These are phyloP conservation scores for Xerus rutilus DNA, from an alignment of 2,797 vertebrate species.

Conservation along the genomic window DNA sequence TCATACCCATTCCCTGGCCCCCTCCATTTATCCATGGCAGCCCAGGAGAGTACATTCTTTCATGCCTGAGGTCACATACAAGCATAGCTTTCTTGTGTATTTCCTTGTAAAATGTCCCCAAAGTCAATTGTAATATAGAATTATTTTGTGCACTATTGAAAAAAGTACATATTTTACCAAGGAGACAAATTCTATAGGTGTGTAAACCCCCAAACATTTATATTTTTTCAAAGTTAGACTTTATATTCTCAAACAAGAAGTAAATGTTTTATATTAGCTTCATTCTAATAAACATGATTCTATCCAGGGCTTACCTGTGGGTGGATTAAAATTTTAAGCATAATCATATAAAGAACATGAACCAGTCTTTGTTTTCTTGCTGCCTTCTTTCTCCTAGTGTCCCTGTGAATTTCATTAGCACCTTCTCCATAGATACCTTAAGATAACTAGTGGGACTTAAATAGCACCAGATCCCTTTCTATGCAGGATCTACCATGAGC, in stretches of 20 bases:
- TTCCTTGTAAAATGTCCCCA: not conserved
- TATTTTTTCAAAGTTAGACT: not conserved
- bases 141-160: not conserved
- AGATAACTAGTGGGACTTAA: not conserved
- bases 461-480: not conserved
- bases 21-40: not conserved
- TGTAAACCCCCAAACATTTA: not conserved
- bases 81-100: not conserved
- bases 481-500: not conserved
- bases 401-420: not conserved
- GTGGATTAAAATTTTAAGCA: not conserved
- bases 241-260: not conserved
- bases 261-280: not conserved
- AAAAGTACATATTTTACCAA: slow-evolving; percentile 19
- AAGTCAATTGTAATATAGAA: slow-evolving; percentile 18
- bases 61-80: not conserved
- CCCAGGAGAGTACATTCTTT: not conserved
- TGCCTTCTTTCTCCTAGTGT: not conserved
- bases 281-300: slow-evolving; percentile 2
- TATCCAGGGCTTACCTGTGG: not conserved
- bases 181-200: not conserved
- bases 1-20: slow-evolving; percentile 48
- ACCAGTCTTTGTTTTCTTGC: not conserved
- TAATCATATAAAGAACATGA: not conserved
- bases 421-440: not conserved